Evolutionary conservation across 2,113 vertebrate species (phyloP).

Genomic region (Mobula hypostoma): DNA sequence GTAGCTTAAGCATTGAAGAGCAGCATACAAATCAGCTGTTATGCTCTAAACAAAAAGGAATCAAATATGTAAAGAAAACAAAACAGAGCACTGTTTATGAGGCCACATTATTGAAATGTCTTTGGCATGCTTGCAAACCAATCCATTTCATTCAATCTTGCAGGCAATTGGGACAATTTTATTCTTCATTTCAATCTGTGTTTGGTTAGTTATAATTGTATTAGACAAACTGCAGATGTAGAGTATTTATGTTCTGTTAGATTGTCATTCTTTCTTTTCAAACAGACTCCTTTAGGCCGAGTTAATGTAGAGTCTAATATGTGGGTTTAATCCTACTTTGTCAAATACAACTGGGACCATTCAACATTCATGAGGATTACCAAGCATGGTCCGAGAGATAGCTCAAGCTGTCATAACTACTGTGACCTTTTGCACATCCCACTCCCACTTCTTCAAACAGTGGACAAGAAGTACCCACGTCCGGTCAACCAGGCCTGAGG

Average conservation of each 20-base stretch:
- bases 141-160: slow-evolving; percentile 17
- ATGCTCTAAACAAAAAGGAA: neutral
- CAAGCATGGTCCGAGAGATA: neutral
- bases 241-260: slow-evolving; percentile 12
- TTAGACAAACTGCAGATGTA: slow-evolving; percentile 32
- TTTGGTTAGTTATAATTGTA: slow-evolving; percentile 25
- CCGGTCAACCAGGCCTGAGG: neutral
- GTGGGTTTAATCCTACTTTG: slow-evolving; percentile 20
- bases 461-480: too few species aligned
- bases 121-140: slow-evolving; percentile 35
- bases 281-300: neutral
- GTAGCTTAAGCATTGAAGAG: slow-evolving; percentile 1
- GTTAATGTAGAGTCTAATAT: neutral
- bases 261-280: slow-evolving; percentile 13
- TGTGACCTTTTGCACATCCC: slow-evolving; percentile 27
- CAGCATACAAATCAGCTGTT: neutral
- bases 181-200: slow-evolving; percentile 12
- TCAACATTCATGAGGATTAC: neutral
- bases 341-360: neutral
- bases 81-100: neutral
- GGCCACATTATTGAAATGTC: neutral
- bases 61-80: neutral
- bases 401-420: neutral
- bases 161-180: slow-evolving; percentile 33
- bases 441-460: neutral